Conservation (phyloP, 1,140 invertebrate species). For the Mercenaria mercenaria region DNA sequence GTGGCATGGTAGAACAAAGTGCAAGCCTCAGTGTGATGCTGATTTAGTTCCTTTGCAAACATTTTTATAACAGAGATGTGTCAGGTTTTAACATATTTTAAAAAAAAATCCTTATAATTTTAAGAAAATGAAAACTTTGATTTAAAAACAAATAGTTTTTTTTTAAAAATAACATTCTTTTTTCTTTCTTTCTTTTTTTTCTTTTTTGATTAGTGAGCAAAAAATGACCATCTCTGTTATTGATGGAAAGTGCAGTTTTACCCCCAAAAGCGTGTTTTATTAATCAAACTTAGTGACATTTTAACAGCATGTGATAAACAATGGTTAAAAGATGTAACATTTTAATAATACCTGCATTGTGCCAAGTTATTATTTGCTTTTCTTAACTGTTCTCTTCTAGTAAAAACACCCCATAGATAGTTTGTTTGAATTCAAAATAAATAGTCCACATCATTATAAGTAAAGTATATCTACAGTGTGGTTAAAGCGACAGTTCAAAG, state of each 20-base stretch:
- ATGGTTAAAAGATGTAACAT: not conserved
- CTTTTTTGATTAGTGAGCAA: no score
- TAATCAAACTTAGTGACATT: not conserved
- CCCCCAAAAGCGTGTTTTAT: not conserved
- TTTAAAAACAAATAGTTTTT: no score
- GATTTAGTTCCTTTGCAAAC: not conserved
- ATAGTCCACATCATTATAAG: no score
- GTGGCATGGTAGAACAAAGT: conserved; percentile 25
- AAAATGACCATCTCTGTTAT: not conserved
- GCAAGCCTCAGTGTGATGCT: conserved; percentile 38
- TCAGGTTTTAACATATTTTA: no score
- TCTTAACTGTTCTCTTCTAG: not conserved
- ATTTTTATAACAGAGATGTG: not conserved
- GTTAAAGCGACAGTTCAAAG: no score
- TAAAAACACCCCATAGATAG: no score
- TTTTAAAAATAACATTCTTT: no score
- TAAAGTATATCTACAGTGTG: no score
- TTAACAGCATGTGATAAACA: not conserved
- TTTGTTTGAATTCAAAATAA: no score
- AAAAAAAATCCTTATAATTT: no score
- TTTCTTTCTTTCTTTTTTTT: no score
- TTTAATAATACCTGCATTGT: not conserved
- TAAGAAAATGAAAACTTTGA: no score
- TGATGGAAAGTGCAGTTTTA: not conserved
- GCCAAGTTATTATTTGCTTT: not conserved